Base-by-base conservation (phyloP, 2,113 vertebrate species). In the Mola mola region DNA sequence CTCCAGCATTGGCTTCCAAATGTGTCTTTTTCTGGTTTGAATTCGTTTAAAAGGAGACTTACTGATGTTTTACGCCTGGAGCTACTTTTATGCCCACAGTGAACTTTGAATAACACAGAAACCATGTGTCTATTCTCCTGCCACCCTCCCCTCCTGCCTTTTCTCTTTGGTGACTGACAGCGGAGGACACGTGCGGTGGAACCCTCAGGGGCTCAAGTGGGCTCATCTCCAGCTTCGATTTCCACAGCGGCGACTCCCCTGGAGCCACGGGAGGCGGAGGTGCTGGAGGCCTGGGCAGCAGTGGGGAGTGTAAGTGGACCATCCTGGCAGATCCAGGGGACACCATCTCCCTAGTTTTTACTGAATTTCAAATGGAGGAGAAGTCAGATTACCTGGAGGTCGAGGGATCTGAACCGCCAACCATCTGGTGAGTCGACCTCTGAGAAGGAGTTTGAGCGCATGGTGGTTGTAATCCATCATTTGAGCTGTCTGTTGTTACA, bases 301-400 rank as follows among this genome's bases (percentile, higher is more conserved):
- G 94, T 0, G 95, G 95, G 0, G 96, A 99, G 86, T 98, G 97
- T 84, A 98, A 95, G 0, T 99, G 96, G 97, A 99, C 96, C 72
- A 91, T 99, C 69, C 92, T 99, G 37, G 96, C 97, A 0, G 97
- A 99, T 62, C 95, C 95, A 0, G 97, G 97, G 0, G 97, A 99
- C 89, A 98, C 97, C 63, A 97, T 99, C 6, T 96, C 96, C 6
- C 86, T 99, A 83, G 95, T 98, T 41, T 99, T 99, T 84, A 94
- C 94, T 16, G 95, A 98, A 78, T 99, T 99, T 66, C 97, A 98
- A 73, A 92, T 99, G 92, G 97, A 98, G 82, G 96, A 96, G 4
- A 96, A 95, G 24, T 95, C 96, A 0, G 96, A 98, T 56, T 95
- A 95, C 29, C 81, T 99, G 74, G 97, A 98, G 79, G 94, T 99